Conservation (phyloP, 2,797 vertebrate genomes). For the Rousettus madagascariensis region DNA sequence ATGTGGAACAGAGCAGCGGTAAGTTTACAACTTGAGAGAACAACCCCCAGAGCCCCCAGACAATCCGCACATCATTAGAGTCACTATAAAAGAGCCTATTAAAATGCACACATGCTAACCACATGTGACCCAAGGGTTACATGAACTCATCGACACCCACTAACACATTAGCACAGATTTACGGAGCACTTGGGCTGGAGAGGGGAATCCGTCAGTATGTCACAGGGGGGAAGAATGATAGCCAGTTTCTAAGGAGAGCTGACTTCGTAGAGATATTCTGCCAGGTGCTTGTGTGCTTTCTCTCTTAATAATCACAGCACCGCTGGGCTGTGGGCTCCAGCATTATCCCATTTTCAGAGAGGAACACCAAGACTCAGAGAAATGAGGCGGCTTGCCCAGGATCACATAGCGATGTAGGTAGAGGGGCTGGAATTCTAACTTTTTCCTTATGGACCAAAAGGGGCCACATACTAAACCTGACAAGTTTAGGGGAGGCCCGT, state of each 20-base stretch:
- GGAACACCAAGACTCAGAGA: neutral
- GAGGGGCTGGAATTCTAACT: neutral
- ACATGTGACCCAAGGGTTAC: neutral
- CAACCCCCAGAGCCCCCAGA: neutral
- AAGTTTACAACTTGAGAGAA: slow-evolving; percentile 42
- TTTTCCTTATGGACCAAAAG: too few relatives aligned
- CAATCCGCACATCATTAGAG: slow-evolving; percentile 42
- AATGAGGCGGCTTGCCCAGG: neutral
- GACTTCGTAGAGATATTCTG: fast-evolving
- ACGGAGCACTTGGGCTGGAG: neutral
- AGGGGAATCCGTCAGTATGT: neutral
- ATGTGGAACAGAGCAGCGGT: neutral
- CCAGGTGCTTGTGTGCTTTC: neutral
- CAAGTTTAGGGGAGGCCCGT: too few relatives aligned
- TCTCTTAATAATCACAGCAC: neutral
- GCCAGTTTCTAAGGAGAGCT: neutral
- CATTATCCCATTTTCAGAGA: neutral
- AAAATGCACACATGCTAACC: slow-evolving; percentile 46
- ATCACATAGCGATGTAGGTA: neutral
- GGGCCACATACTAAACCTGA: too few relatives aligned
- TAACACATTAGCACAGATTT: neutral
- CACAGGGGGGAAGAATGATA: neutral
- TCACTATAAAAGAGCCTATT: slow-evolving; percentile 30
- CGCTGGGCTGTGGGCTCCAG: fast-evolving
- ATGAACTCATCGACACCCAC: neutral